phyloP scores from a whole-genome alignment of 2,113 vertebrate genomes.

The Anseranas semipalmata region DNA sequence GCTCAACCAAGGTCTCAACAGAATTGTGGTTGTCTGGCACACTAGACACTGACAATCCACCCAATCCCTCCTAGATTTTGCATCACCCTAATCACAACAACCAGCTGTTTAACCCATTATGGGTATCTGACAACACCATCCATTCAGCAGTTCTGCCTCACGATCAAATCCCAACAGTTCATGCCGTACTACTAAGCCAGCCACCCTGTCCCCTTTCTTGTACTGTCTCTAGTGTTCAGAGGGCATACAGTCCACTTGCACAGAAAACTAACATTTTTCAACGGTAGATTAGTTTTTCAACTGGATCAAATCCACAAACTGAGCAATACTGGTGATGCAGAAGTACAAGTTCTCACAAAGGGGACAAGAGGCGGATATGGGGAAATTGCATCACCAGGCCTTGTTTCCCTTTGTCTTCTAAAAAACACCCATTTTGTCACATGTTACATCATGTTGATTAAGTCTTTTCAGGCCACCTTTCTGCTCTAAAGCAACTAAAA shows the following conservation, averaged over 20 bases:
- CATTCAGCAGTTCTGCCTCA: not conserved
- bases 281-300: not conserved
- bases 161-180: not conserved
- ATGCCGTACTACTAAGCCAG: not conserved
- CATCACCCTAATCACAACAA: not conserved
- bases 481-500: not conserved
- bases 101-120: not conserved
- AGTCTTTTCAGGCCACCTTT: not conserved
- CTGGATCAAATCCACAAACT: not conserved
- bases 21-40: not conserved
- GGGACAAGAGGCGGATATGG: not conserved
- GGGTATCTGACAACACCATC: not conserved
- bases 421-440: not conserved
- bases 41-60: not conserved
- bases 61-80: not conserved
- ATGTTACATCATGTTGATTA: not conserved
- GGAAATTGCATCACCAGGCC: not conserved
- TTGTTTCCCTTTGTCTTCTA: not conserved
- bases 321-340: not conserved
- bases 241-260: not conserved
- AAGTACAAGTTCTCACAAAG: not conserved
- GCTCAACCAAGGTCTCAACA: not conserved
- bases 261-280: not conserved
- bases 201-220: not conserved
- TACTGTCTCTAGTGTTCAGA: not conserved